These are phyloP conservation scores for Philereme transversata DNA, from an alignment of 2,888 invertebrate genomes.

Conservation along the genomic window DNA sequence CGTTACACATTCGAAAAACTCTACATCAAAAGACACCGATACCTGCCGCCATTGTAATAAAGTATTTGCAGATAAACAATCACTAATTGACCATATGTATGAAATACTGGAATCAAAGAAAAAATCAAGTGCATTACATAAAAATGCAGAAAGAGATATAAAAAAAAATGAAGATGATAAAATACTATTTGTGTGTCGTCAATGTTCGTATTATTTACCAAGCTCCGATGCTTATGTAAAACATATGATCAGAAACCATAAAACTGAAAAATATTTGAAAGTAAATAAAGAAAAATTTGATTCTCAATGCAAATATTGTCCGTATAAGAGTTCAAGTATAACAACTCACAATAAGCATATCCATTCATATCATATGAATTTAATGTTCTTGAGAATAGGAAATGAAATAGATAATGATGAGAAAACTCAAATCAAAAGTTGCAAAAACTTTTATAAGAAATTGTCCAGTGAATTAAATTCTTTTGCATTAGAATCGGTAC, in stretches of 20 bases:
- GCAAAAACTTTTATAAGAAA: conserved; percentile 10
- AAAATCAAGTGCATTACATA: conserved; percentile 4
- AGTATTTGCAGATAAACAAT: conserved; percentile 51
- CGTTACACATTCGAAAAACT: conserved; percentile 9
- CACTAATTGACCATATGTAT: conserved; percentile 67
- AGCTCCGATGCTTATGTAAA: conserved; percentile 33
- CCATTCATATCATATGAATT: conserved; percentile 33
- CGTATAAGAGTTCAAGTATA: conserved; percentile 34
- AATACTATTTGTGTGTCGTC: conserved; percentile 27
- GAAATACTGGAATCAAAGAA: conserved; percentile 51
- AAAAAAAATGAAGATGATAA: conserved; percentile 19
- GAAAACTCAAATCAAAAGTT: conserved; percentile 11
- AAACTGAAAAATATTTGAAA: conserved; percentile 33
- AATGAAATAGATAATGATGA: conserved; percentile 20
- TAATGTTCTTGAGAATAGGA: conserved; percentile 22
- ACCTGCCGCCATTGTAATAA: conserved; percentile 63
- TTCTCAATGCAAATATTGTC: conserved; percentile 53
- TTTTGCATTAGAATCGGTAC: conserved; percentile 49
- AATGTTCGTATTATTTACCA: conserved; percentile 48
- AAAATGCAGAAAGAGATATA: conserved; percentile 2
- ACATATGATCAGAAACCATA: conserved; percentile 50
- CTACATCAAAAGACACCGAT: conserved; percentile 21
- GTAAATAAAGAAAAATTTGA: conserved; percentile 45
- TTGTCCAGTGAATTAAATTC: conserved; percentile 13
- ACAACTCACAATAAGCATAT: conserved; percentile 45